These are phyloP conservation scores for Phymatocera aterrima DNA, from an alignment of 2,888 invertebrate species.

Conservation along the genomic window DNA sequence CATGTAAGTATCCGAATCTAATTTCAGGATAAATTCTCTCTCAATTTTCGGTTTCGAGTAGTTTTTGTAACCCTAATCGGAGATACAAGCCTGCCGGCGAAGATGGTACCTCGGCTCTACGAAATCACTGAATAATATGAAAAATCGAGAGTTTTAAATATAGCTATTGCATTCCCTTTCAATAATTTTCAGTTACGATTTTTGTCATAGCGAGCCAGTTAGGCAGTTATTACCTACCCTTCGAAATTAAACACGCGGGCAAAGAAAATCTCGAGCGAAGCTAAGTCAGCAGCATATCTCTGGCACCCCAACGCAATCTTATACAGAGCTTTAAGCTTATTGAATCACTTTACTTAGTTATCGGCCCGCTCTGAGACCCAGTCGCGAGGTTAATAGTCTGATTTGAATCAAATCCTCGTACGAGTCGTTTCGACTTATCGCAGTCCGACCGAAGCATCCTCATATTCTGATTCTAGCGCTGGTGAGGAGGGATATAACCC, in stretches of 20 bases:
- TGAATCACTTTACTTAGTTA: slow-evolving; percentile 37
- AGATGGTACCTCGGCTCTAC: no score
- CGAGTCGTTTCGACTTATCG: slow-evolving; percentile 19
- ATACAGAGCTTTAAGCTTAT: slow-evolving; percentile 38
- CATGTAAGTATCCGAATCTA: neutral
- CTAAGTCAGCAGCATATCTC: slow-evolving; percentile 22
- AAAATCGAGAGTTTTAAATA: no score
- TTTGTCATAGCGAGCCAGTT: neutral
- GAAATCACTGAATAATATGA: no score
- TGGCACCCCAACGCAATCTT: slow-evolving; percentile 28
- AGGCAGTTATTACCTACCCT: neutral
- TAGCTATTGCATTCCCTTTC: neutral
- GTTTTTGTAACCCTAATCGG: no score
- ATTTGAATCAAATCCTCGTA: slow-evolving; percentile 34
- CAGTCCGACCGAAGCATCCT: neutral
- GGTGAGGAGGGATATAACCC: neutral
- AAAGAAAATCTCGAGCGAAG: neutral
- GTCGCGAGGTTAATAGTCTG: slow-evolving; percentile 26
- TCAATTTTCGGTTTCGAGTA: neutral
- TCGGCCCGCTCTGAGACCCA: slow-evolving; percentile 29
- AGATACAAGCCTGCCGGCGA: no score
- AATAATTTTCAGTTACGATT: slow-evolving; percentile 10
- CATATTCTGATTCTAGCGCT: neutral
- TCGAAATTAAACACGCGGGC: neutral
- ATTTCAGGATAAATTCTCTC: neutral